Conservation (phyloP, 2,797 vertebrate genomes). For the Hypotaenidia okinawae region DNA sequence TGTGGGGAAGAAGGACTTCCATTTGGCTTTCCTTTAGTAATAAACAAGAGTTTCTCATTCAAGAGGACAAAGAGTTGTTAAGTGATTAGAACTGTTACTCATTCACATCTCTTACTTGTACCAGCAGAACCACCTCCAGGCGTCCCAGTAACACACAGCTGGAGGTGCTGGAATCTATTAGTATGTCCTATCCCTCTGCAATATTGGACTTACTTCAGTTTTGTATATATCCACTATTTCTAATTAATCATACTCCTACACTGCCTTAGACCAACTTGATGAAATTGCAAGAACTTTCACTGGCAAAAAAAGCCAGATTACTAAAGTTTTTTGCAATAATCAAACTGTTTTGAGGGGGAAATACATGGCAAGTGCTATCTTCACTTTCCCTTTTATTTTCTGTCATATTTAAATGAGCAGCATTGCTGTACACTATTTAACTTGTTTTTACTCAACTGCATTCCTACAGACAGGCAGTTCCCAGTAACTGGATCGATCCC, state of each 20-base stretch:
- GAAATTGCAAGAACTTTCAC: not conserved
- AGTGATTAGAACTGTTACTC: not conserved
- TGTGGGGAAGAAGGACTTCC: not conserved
- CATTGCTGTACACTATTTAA: not conserved
- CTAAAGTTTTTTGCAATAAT: not conserved
- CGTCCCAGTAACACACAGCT: not conserved
- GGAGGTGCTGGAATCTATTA: not conserved
- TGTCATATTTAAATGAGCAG: not conserved
- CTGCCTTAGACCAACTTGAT: not conserved
- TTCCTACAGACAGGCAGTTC: not conserved
- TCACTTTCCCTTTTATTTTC: not conserved
- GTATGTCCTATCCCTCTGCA: accelerated
- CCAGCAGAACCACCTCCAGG: not conserved
- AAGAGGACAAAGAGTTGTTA: not conserved
- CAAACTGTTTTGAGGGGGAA: not conserved
- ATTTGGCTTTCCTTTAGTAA: not conserved
- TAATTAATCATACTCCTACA: not conserved
- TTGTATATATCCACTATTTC: not conserved
- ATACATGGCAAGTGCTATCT: not conserved
- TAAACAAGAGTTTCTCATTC: not conserved
- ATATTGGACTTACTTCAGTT: not conserved
- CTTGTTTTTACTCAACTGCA: not conserved
- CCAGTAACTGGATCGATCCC: not conserved
- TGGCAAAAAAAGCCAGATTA: not conserved
- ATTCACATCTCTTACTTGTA: not conserved